Evolutionary conservation across 2,888 invertebrate genomes (phyloP), one percentile per base, ranked within the genome.

Genomic region (Chrysina gloriosa): DNA sequence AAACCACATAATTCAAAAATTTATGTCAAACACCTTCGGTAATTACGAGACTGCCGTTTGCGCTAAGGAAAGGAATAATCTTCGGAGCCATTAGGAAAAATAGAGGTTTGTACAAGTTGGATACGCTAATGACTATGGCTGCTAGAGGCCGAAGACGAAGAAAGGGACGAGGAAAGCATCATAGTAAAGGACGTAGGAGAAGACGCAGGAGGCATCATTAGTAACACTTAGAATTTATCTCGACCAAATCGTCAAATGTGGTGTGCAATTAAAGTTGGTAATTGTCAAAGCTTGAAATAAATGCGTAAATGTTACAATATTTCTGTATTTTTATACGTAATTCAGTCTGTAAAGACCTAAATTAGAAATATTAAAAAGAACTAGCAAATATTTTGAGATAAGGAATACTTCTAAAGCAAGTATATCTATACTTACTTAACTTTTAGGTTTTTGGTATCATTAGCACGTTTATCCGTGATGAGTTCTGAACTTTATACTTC

Each of bases 71-170:
- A 16, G 68, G 68, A 0, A 25, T 45, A 11, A n/a, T 21, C 2
- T 68, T 68, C 19, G 68, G 68, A 6, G 64, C 64, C n/a, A 56
- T 68, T n/a, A 64, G 47, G 56, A 68, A 47, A 27, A 52, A 42
- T n/a, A 16, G 42, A 1, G 64, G 34, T 11, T 19, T 31, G 27
- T 63, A 63, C 23, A 56, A 47, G 7, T 29, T 68, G 19, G 64
- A 68, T 34, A 23, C 56, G 2, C 3, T 64, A 6, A 64, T 68
- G 68, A 34, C 52, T 9, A n/a, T 68, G 34, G 27, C 48, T 9
- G 54, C 63, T 7, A 11, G n/a, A 14, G 19, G n/a, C n/a, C 25
- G 61, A 16, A 27, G 42, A 27, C 9, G 25, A 7, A 7, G 45
- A 23, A 16, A 45, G 27, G 9, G 19, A 21, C 16, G 16, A 61